Base-by-base conservation (phyloP, 2,888 invertebrate species). In the Cheiracanthium punctorium region DNA sequence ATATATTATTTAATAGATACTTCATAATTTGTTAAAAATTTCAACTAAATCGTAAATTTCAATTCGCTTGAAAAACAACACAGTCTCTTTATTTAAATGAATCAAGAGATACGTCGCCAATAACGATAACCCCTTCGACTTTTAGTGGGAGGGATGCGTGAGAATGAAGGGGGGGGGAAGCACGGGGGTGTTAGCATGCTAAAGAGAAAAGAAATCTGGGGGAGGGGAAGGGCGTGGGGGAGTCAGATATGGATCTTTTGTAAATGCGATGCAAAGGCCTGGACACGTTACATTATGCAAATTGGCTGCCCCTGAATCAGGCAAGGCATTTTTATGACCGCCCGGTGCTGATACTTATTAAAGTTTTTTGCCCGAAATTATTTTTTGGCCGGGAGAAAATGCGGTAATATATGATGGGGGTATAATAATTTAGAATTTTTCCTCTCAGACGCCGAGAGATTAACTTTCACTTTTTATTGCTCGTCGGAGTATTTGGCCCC, bases 251-350 rank as follows among this genome's bases (percentile, higher is more conserved):
- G 74, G 76, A 82, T 82, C 79, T 85, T 85, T 84, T 72, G 72
- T 77, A 65, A 82, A 77, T 77, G 82, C 69, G 58, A 72, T 58
- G 84, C 84, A 70, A 75, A 75, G 65, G 71, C 64, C 75, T 73
- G 85, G 80, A 86, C 80, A 80, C 80, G 80, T 86, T 86, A 80
- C 85, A 86, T 86, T 86, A 86, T 86, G 85, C 80, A 86, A 86
- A 86, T 85, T 80, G 85, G 85, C 85, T 70, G 70, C 71, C 58
- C 58, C 58, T 28, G 70, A 70, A 70, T 69, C 52, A 70, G 43
- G 14, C 65, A n/a, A 24, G 74, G 74, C 80, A 73, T 58, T 79
- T 76, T 84, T 84, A 84, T 72, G 82, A 73, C 52, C 82, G 64
- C 72, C 71, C 65, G 37, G 67, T 33, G 80, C 52, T 17, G 77